Base-by-base conservation (phyloP, 2,113 vertebrate species). In the Pipa parva region DNA sequence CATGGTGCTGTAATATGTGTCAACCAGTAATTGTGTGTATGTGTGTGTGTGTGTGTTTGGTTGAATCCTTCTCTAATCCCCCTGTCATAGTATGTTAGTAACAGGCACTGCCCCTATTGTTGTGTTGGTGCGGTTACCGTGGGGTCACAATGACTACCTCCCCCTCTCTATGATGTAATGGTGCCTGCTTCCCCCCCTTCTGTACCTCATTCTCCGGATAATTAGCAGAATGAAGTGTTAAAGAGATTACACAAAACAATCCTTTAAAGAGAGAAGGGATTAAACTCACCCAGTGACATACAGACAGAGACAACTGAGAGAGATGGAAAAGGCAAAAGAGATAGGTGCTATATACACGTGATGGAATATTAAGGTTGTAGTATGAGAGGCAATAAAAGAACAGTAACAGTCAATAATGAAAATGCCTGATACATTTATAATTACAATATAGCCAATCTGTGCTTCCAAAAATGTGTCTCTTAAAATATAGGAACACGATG, bases 171-270 rank as follows among this genome's bases (percentile, higher is more conserved):
- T 63, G 62, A 63, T 58, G 60, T 64, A 59, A 63, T 59, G 54
- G 60, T 61, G 33, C 39, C 48, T 61, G 56, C 42, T 42, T 49
- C 28, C 48, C 22, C 56, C 54, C 25, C 46, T 50, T 36, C 61
- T 15, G 45, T 25, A 51, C 57, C 55, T 36, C 48, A 18, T 61
- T 56, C 71, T 55, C 63, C 49, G 56, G 56, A 59, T 66, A 63
- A 52, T 60, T 52, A 63, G 55, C 46, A 59, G 66, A 70, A 70
- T 70, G 66, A 70, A 61, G 66, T 70, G 66, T 70, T 70, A 70
- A 70, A 70, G 66, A 58, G 66, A 70, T 70, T 70, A 70, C 58
- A 70, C 66, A 60, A 70, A 70, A 70, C 66, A 70, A 70, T 70
- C 66, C 66, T 45, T 70, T 70, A 70, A 70, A 70, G 66, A 70